These are phyloP conservation scores for Orbicella faveolata DNA, from an alignment of 64 coral and sea anemone species.

Conservation along the genomic window DNA sequence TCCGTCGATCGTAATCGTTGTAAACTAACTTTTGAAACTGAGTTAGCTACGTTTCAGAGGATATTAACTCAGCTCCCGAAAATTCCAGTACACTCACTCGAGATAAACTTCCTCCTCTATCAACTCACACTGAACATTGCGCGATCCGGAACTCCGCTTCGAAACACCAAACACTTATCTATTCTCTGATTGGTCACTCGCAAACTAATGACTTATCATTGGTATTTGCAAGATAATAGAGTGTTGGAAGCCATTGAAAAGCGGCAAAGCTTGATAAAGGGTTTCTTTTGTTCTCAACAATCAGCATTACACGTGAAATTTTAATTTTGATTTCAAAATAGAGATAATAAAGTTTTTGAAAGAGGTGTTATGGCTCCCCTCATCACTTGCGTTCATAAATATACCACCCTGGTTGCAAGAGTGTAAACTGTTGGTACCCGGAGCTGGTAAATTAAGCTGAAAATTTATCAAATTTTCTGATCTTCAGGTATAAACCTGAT, in stretches of 20 bases:
- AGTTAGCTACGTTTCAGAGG: too few species aligned
- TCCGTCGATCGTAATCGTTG: neutral
- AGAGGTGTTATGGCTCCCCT: neutral
- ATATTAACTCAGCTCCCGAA: neutral
- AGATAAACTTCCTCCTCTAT: neutral
- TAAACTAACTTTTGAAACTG: neutral
- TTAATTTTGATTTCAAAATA: slow-evolving; percentile 32
- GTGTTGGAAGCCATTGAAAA: slow-evolving; percentile 7
- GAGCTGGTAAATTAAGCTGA: neutral
- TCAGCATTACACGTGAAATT: slow-evolving; percentile 23
- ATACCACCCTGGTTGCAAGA: neutral
- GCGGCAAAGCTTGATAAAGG: neutral
- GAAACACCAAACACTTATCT: neutral
- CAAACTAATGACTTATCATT: slow-evolving; percentile 10
- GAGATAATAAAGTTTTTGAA: neutral
- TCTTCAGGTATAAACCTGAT: neutral
- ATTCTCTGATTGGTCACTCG: neutral
- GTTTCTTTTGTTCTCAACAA: neutral
- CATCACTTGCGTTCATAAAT: neutral
- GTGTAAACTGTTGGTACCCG: too few species aligned
- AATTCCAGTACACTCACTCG: slow-evolving; percentile 9
- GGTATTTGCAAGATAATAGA: slow-evolving; percentile 16
- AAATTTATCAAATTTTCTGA: neutral
- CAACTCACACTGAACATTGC: neutral
- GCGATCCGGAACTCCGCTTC: neutral